Conservation (phyloP, 2,797 vertebrate species). For the Scomberomorus guttatus region DNA sequence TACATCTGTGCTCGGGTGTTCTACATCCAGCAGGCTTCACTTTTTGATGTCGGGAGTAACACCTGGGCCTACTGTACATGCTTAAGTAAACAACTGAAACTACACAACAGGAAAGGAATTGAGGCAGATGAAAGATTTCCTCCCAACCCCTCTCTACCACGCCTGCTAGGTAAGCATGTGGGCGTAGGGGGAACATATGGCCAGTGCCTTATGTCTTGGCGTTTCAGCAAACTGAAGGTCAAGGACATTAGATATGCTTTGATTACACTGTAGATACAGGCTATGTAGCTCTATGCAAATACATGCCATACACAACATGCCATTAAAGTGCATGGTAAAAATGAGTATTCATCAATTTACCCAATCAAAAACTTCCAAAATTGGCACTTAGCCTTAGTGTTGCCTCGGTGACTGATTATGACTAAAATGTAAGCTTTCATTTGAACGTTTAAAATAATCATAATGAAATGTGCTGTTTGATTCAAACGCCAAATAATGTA, state of each 20-base stretch:
- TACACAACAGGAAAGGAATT: conserved; percentile 31
- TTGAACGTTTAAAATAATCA: too few species aligned
- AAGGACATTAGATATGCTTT: not conserved
- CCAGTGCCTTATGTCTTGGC: not conserved
- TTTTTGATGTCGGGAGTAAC: conserved; percentile 2
- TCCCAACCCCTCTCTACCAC: not conserved
- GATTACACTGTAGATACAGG: not conserved
- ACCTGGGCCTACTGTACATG: conserved; percentile 9
- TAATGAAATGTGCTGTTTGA: too few species aligned
- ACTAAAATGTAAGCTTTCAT: too few species aligned
- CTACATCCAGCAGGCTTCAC: conserved; percentile 17
- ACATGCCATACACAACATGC: not conserved
- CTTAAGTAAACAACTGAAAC: conserved; percentile 12
- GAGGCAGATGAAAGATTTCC: conserved; percentile 41
- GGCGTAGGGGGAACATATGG: not conserved
- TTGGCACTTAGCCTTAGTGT: too few species aligned
- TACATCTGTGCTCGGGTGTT: conserved; percentile 19
- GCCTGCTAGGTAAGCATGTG: conserved; percentile 3
- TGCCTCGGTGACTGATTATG: too few species aligned
- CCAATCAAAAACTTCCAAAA: too few species aligned
- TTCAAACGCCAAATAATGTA: too few species aligned
- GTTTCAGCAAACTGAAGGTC: conserved; percentile 1
- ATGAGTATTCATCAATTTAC: too few species aligned
- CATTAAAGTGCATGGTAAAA: not conserved
- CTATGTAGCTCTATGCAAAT: too few species aligned